Evolutionary conservation across 2,888 invertebrate species (phyloP).

Genomic region (Actias luna): DNA sequence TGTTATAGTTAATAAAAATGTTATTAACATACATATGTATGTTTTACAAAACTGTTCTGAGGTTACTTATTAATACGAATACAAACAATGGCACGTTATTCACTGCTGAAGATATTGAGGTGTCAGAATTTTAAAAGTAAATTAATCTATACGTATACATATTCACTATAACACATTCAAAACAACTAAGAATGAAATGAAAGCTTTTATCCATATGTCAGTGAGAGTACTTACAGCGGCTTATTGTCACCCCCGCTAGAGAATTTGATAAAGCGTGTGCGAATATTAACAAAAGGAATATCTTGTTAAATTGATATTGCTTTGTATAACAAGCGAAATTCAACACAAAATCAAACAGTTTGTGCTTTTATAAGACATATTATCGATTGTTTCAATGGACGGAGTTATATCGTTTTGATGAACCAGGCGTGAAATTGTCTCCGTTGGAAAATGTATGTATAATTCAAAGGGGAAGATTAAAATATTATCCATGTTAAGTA

Average conservation of each 20-base stretch:
- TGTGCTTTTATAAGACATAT: slow-evolving; percentile 35
- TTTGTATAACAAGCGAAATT: slow-evolving; percentile 48
- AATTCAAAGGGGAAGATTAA: slow-evolving; percentile 83
- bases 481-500: slow-evolving; percentile 83
- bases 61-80: neutral
- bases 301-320: slow-evolving; percentile 82
- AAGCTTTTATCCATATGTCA: slow-evolving; percentile 82
- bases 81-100: neutral
- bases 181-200: slow-evolving; percentile 80
- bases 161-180: slow-evolving; percentile 63
- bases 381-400: slow-evolving; percentile 48
- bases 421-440: slow-evolving; percentile 78
- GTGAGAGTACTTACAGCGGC: slow-evolving; percentile 81
- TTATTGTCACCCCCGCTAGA: slow-evolving; percentile 82
- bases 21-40: neutral
- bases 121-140: slow-evolving; percentile 15
- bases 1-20: too few relatives aligned
- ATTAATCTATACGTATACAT: slow-evolving; percentile 29
- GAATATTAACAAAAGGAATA: slow-evolving; percentile 83
- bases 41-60: neutral
- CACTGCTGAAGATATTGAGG: neutral
- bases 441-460: slow-evolving; percentile 81
- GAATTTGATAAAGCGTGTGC: slow-evolving; percentile 83
- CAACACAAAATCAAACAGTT: slow-evolving; percentile 38
- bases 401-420: slow-evolving; percentile 58